Percentiles rank a stretch among this genome's conserved stretches.
Conservation (phyloP, 2,888 invertebrate genomes). For the Hemithea aestivaria region DNA sequence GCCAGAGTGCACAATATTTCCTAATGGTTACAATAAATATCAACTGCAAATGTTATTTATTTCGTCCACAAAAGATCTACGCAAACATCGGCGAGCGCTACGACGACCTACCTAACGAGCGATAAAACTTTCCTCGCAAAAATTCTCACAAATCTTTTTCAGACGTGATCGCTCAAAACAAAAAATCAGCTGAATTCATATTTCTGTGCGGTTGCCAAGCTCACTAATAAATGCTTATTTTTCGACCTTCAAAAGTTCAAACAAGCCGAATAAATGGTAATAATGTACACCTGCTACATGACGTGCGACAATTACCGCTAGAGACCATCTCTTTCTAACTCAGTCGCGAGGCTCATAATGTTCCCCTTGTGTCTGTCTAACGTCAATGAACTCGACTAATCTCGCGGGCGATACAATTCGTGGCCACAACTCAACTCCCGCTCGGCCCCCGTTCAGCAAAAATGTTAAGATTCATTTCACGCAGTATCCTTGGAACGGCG, state of each 20-base stretch:
- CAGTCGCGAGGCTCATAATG: conserved; percentile 13
- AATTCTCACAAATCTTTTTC: conserved; percentile 6
- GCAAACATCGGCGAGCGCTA: too few species aligned
- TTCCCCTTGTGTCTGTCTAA: conserved; percentile 37
- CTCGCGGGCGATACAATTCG: conserved; percentile 33
- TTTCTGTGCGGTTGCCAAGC: conserved; percentile 6
- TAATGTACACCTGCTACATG: conserved; percentile 69
- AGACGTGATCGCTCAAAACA: conserved; percentile 6
- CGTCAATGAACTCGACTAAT: conserved; percentile 73
- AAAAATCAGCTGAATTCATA: conserved; percentile 11
- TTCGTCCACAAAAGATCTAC: too few species aligned
- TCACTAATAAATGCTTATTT: conserved; percentile 47
- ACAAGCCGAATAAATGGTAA: conserved; percentile 56
- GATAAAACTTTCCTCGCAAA: conserved; percentile 1
- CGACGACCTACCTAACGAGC: neutral
- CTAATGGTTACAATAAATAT: too few species aligned
- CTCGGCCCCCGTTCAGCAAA: conserved; percentile 32
- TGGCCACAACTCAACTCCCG: conserved; percentile 6
- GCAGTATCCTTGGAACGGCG: conserved; percentile 36
- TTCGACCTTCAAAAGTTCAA: conserved; percentile 75
- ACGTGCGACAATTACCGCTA: conserved; percentile 63
- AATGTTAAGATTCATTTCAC: conserved; percentile 50
- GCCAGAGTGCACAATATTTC: too few species aligned
- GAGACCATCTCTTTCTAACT: conserved; percentile 36
- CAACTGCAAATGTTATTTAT: too few species aligned